These are phyloP conservation scores for Pempheris klunzingeri DNA, from an alignment of 2,797 vertebrate species.

Conservation along the genomic window DNA sequence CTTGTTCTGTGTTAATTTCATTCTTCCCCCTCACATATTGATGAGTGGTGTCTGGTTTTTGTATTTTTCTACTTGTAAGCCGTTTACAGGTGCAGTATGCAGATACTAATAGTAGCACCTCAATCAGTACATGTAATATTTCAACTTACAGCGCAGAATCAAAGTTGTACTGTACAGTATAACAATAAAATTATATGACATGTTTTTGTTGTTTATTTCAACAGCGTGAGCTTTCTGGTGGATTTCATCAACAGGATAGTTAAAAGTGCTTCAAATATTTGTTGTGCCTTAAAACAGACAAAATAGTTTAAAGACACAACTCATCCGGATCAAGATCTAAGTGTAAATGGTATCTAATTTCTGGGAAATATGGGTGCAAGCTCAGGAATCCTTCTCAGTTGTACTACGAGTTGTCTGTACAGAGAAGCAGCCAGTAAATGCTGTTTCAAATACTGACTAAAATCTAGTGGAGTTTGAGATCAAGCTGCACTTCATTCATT, in stretches of 20 bases:
- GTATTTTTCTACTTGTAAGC: constrained; percentile 82
- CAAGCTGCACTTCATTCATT: background rate
- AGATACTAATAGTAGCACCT: constrained; percentile 71
- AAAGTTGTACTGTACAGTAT: constrained; percentile 77
- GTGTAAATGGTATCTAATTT: background rate
- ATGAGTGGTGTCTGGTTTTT: constrained; percentile 74
- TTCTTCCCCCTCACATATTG: constrained; percentile 50
- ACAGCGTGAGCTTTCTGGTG: background rate
- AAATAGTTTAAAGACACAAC: background rate
- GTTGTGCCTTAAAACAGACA: background rate
- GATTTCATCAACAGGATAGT: background rate
- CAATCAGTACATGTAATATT: constrained; percentile 76
- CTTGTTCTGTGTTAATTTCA: constrained; percentile 41
- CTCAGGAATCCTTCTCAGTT: background rate
- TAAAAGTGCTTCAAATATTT: background rate
- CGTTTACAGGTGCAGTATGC: constrained; percentile 75
- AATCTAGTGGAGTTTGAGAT: background rate
- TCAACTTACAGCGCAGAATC: constrained; percentile 63
- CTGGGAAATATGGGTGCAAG: background rate
- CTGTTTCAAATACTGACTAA: background rate
- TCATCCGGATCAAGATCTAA: background rate
- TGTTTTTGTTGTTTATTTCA: constrained; percentile 20
- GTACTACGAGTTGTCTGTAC: background rate
- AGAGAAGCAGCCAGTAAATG: background rate
- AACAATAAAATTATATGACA: constrained; percentile 79